A percentile compares a stretch with the other conserved stretches of the same genome.
Conservation (phyloP, 2,888 invertebrate species). For the Nomada fucata region DNA sequence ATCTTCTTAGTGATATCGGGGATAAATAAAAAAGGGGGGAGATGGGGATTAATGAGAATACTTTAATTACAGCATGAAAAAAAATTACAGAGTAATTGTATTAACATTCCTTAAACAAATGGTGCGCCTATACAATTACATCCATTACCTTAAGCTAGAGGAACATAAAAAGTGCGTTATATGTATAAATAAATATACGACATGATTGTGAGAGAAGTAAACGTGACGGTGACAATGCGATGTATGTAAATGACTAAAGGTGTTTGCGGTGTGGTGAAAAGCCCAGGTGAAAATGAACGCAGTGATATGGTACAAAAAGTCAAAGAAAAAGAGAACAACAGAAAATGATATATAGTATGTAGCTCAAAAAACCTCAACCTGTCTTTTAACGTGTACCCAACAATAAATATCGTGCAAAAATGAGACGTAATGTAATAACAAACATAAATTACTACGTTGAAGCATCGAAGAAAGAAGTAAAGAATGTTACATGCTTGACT, state of each 20-base stretch:
- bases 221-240: conserved; percentile 17
- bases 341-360: background rate
- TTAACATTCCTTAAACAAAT: conserved; percentile 82
- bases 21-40: conserved; percentile 56
- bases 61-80: conserved; percentile 77
- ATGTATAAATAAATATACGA: conserved; percentile 51
- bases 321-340: conserved; percentile 11
- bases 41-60: conserved; percentile 74
- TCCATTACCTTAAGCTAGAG: conserved; percentile 78
- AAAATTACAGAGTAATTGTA: conserved; percentile 76
- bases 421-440: conserved; percentile 21
- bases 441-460: conserved; percentile 57
- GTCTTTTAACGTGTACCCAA: conserved; percentile 9
- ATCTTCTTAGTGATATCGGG: conserved; percentile 18
- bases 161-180: conserved; percentile 62
- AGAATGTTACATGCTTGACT: conserved; percentile 52
- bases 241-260: conserved; percentile 30
- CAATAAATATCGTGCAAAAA: conserved; percentile 47
- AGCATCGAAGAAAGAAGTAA: conserved; percentile 46
- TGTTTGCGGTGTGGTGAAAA: conserved; percentile 52
- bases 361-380: background rate
- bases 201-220: conserved; percentile 18
- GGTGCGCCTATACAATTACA: conserved; percentile 79
- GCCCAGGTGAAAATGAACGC: conserved; percentile 45
- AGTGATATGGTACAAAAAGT: conserved; percentile 18